Percentiles rank a stretch among this genome's conserved stretches.
Conservation (phyloP, 2,888 invertebrate species). For the Sarcophaga subvicina region DNA sequence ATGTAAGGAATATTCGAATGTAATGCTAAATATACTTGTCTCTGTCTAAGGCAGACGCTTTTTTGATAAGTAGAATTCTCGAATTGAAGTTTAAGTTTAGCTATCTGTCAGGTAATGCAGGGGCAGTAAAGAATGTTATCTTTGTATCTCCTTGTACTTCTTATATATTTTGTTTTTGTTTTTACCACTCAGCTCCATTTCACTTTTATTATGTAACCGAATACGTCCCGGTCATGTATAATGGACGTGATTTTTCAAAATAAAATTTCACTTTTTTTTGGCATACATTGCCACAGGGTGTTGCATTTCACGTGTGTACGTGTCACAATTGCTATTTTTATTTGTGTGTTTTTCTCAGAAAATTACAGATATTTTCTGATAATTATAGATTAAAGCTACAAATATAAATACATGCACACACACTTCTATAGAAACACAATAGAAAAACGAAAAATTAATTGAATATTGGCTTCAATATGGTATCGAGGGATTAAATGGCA, state of each 20-base stretch:
- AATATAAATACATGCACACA: background rate
- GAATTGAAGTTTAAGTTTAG: background rate
- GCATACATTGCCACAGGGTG: conserved; percentile 8
- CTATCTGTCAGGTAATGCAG: background rate
- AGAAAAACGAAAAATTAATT: conserved; percentile 15
- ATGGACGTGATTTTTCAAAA: conserved; percentile 26
- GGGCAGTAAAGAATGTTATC: background rate
- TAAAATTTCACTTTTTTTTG: conserved; percentile 20
- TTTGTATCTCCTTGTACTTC: too few relatives aligned
- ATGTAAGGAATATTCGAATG: too few relatives aligned
- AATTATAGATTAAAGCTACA: conserved; percentile 3
- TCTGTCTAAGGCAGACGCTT: too few relatives aligned
- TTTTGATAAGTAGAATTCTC: too few relatives aligned
- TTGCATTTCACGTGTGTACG: background rate
- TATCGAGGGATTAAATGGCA: conserved; percentile 28
- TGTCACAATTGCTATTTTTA: conserved; percentile 1
- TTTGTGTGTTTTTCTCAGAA: background rate
- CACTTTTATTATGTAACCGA: too few relatives aligned
- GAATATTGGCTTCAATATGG: conserved; percentile 24
- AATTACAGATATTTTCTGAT: background rate
- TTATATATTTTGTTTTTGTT: too few relatives aligned
- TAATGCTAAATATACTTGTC: too few relatives aligned
- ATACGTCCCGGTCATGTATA: background rate
- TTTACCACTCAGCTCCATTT: background rate
- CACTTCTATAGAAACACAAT: conserved; percentile 23